Base-by-base conservation (phyloP, 2,888 invertebrate genomes). In the Drosophila anceps region DNA sequence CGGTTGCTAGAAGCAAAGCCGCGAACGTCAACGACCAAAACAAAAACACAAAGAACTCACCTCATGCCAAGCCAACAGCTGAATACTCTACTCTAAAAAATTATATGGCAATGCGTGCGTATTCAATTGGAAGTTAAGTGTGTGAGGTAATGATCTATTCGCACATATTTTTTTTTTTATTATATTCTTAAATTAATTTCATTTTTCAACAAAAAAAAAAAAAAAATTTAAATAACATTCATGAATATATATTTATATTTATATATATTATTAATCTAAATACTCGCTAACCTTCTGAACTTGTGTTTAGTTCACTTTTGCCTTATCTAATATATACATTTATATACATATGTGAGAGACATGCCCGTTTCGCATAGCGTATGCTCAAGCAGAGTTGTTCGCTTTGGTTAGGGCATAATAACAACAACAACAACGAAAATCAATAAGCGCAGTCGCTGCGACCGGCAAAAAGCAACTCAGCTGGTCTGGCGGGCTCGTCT, bases 401-500 rank as follows among this genome's bases (percentile, higher is more conserved):
- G 29, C 13, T 10, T 7, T 3, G 33, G 46, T 44, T 33, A 74
- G 70, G 29, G 79, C n/a, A 79, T 64, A 15, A 46, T 18, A 64
- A 43, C 55, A 76, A 73, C 62, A 63, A 46, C 20, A 64, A 43
- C 55, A 76, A 73, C 62, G 60, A 39, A 54, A 41, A 35, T 31
- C 41, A 54, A 58, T 31, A 39, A 48, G 35, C 57, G 55, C 43
- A 27, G 31, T 48, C 51, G 46, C 51, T 37, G 60, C 69, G 69
- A 66, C 74, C 79, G 66, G 74, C 76, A 67, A 55, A 35, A 51
- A 69, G 57, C 60, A 61, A 33, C 74, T 66, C 76, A 77, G 76
- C 79, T 61, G 79, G 74, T 74, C 57, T 74, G 69, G 70, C 70
- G 75, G 75, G 79, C 75, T 74, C 59, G 77, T 77, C 77, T 77